phyloP scores from a whole-genome alignment of 2,797 vertebrate genomes.

The Darevskia nairensis region DNA sequence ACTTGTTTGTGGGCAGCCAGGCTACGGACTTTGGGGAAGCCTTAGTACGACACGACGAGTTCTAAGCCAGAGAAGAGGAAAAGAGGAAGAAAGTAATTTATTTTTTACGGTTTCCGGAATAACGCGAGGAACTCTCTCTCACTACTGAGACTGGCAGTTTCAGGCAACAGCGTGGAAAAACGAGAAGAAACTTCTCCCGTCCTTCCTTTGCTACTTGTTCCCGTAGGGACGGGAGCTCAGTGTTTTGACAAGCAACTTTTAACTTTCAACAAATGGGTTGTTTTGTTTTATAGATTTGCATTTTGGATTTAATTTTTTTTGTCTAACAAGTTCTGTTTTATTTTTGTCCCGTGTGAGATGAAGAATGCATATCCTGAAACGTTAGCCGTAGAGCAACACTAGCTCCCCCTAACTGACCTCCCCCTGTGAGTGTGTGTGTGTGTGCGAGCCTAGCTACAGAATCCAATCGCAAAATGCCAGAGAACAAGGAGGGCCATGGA shows the following conservation, averaged over 20 bases:
- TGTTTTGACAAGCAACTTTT: constrained; percentile 54
- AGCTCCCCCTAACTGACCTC: constrained; percentile 36
- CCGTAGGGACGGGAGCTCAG: constrained; percentile 20
- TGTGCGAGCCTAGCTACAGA: neutral
- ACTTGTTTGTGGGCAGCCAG: constrained; percentile 94
- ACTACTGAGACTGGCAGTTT: constrained; percentile 73
- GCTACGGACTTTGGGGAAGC: constrained; percentile 94
- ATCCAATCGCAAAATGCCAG: constrained; percentile 37
- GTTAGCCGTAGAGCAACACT: constrained; percentile 12
- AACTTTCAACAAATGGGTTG: constrained; percentile 49
- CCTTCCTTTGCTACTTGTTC: constrained; percentile 6
- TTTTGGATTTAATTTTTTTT: constrained; percentile 44
- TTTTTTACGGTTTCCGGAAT: constrained; percentile 83
- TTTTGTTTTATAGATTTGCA: constrained; percentile 63
- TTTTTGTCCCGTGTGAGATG: constrained; percentile 62
- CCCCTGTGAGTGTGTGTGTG: neutral
- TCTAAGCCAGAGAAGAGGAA: constrained; percentile 75
- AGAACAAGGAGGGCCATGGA: constrained; percentile 52
- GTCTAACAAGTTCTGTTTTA: constrained; percentile 68
- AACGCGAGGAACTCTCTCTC: constrained; percentile 70
- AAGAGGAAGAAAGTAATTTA: constrained; percentile 84
- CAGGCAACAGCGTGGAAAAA: constrained; percentile 49
- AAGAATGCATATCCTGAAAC: constrained; percentile 54
- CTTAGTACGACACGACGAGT: constrained; percentile 91
- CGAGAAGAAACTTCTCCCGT: constrained; percentile 4